Percentiles rank a stretch among this genome's conserved stretches.
These are phyloP conservation scores for Dynastes grantii DNA, from an alignment of 2,888 invertebrate species.

Conservation along the genomic window DNA sequence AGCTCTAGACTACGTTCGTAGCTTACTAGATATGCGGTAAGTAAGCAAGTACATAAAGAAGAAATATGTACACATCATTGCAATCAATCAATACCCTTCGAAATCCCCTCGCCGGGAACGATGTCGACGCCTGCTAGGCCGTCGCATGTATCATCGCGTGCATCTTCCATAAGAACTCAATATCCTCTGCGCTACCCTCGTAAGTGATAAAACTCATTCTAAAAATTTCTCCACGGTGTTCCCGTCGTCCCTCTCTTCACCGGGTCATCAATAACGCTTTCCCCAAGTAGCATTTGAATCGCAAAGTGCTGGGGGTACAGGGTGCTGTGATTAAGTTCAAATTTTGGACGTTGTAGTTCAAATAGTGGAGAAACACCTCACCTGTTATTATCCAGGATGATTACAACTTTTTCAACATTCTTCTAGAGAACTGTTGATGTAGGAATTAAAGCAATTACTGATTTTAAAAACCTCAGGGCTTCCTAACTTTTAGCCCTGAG, in stretches of 20 bases:
- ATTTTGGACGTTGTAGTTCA: too few species aligned
- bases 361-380: too few species aligned
- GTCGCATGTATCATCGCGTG: constrained; percentile 27
- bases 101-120: neutral
- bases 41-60: constrained; percentile 1
- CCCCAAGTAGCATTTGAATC: constrained; percentile 22
- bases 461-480: too few species aligned
- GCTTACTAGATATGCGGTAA: neutral
- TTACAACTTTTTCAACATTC: too few species aligned
- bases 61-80: constrained; percentile 26
- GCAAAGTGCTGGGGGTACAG: too few species aligned
- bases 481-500: too few species aligned
- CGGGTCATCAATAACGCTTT: constrained; percentile 35
- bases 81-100: constrained; percentile 33
- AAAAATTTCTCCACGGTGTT: constrained; percentile 36
- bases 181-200: constrained; percentile 12
- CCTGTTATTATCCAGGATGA: too few species aligned
- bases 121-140: neutral
- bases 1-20: neutral
- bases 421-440: too few species aligned
- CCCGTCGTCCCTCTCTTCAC: constrained; percentile 9
- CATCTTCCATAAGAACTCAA: constrained; percentile 40
- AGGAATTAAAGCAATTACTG: too few species aligned
- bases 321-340: too few species aligned
- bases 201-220: constrained; percentile 44